phyloP scores from a whole-genome alignment of 1,140 invertebrate species.

The Calliphora vicina region DNA sequence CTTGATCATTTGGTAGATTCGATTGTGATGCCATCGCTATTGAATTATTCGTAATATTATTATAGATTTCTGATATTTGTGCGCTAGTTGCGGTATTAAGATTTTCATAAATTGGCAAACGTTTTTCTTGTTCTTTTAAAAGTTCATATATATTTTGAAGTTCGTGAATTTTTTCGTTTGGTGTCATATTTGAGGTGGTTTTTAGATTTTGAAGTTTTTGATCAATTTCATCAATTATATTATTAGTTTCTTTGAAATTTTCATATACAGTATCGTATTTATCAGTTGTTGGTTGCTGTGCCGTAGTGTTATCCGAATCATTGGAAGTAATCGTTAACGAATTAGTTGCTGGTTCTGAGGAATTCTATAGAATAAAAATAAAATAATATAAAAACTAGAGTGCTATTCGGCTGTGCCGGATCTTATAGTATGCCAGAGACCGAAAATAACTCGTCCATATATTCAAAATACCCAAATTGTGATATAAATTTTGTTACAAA shows the following conservation, averaged over 20 bases:
- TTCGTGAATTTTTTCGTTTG: background rate
- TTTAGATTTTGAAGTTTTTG: background rate
- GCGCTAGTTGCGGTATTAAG: background rate
- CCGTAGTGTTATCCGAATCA: too few species aligned
- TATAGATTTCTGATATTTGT: background rate
- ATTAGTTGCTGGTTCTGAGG: too few species aligned
- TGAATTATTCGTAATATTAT: background rate
- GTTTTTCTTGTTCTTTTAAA: background rate
- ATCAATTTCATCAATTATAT: background rate
- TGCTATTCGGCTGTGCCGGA: too few species aligned
- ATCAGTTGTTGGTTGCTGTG: background rate
- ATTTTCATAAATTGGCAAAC: background rate
- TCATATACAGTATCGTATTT: background rate
- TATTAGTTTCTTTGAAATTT: background rate
- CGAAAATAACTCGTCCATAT: too few species aligned
- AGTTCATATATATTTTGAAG: background rate
- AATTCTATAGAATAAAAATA: too few species aligned
- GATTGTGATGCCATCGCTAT: background rate
- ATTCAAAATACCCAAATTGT: too few species aligned
- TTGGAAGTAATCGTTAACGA: too few species aligned
- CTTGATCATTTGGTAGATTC: background rate
- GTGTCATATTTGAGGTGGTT: background rate
- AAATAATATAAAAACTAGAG: too few species aligned
- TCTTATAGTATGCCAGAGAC: too few species aligned
- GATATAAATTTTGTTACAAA: too few species aligned